Evolutionary conservation across 1,140 invertebrate species (phyloP), one percentile per base, ranked within the genome.

Genomic region (Calycopis cecrops): DNA sequence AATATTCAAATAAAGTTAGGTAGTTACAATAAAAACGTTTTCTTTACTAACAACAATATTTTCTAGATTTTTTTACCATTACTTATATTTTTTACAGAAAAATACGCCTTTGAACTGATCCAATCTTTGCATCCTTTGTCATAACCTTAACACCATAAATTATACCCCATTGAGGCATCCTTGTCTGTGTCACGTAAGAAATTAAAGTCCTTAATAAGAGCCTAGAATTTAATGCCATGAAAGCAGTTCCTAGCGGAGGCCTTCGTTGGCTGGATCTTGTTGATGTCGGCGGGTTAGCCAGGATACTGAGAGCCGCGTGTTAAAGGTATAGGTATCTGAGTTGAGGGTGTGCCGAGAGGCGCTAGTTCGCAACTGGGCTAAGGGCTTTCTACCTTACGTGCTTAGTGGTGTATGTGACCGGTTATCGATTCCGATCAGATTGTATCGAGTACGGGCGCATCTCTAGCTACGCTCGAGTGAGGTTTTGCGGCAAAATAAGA

Each of bases 331-430:
- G 63, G 69, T 64, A 67, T 65, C 68, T 71, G 60, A 70, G 59
- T 55, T 44, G 67, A 67, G 69, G 63, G 62, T 60, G 63, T 48
- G 52, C 65, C 60, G 59, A 74, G 71, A 64, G 65, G 57, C 59
- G 61, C 54, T 56, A 67, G 68, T 62, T 65, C 64, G 72, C 73
- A 81, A 74, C 78, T 79, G 73, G 78, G 78, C 69, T 81, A 81
- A 81, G 78, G 74, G 67, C 72, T 71, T 73, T 73, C 62, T 67
- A 71, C 65, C 65, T 71, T 63, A 57, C 60, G 34, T 59, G 53
- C 44, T 50, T 67, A 76, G 71, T 66, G 69, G 63, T 61, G 55
- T 52, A 68, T 52, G 14, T 16, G 9, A 56, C 56, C 73, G 63
- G 67, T 65, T 67, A 17, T 50, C 44, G 33, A 57, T 64, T 61